Evolutionary conservation across 2,113 vertebrate species (phyloP).

Genomic region (Varanus komodoensis): DNA sequence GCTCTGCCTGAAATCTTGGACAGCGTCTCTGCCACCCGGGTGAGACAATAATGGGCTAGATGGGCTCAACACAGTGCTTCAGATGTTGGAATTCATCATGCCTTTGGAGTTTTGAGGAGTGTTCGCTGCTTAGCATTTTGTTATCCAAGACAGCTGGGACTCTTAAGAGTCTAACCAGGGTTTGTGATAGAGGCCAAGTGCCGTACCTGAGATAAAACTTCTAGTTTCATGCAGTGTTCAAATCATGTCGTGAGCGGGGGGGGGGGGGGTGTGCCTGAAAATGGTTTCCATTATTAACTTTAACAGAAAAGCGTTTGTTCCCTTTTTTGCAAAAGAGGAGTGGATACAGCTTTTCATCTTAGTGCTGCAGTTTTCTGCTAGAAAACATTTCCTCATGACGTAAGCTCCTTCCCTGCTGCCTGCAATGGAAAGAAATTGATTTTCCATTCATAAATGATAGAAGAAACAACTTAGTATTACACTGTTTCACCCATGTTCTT

Average conservation of each 20-base stretch:
- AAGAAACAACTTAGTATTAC: neutral
- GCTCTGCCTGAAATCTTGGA: too few species aligned
- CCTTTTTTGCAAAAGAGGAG: neutral
- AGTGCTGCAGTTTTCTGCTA: neutral
- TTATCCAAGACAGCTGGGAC: neutral
- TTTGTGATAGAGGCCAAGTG: neutral
- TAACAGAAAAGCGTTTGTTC: neutral
- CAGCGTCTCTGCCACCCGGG: too few species aligned
- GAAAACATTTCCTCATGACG: neutral
- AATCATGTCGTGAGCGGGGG: neutral
- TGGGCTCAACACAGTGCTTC: too few species aligned
- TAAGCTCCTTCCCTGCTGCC: neutral
- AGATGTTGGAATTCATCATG: neutral
- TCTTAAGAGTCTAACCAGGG: neutral
- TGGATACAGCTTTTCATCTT: neutral
- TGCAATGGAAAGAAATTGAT: slow-evolving; percentile 15
- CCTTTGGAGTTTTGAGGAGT: neutral
- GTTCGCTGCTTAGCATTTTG: neutral
- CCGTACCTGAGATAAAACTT: neutral
- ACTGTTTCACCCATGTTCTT: neutral
- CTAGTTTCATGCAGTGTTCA: neutral
- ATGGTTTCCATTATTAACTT: neutral
- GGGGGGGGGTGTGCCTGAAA: neutral
- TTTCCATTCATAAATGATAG: neutral
- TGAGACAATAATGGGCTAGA: too few species aligned